Evolutionary conservation across 2,797 vertebrate genomes (phyloP).

Genomic region (Amblyopsis hoosieri): DNA sequence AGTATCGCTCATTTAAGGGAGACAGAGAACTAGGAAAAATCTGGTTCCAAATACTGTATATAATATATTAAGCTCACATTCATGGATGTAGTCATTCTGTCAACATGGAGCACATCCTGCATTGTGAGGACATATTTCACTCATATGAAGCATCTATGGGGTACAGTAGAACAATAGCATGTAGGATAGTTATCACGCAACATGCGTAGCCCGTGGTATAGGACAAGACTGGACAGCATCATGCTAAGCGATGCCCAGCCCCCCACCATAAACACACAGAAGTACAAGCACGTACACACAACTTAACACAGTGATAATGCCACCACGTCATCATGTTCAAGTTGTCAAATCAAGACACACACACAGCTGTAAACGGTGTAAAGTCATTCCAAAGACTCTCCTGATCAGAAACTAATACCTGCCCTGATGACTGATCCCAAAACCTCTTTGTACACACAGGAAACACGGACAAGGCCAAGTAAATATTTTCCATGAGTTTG

Average conservation of each 20-base stretch:
- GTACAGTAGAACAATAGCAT: too few species aligned
- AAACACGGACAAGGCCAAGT: constrained; percentile 27
- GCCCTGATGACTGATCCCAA: constrained; percentile 5
- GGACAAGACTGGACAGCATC: constrained; percentile 46
- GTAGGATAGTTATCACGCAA: neutral
- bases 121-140: too few species aligned
- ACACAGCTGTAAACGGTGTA: constrained; percentile 20
- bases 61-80: too few species aligned
- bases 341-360: constrained; percentile 13
- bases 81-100: too few species aligned
- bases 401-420: constrained; percentile 1
- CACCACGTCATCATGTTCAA: constrained; percentile 8
- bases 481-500: constrained; percentile 57
- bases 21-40: too few species aligned
- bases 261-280: neutral
- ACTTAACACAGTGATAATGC: constrained; percentile 1
- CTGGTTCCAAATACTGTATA: too few species aligned
- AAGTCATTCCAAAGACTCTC: constrained; percentile 13
- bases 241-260: constrained; percentile 28
- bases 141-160: too few species aligned
- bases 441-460: constrained; percentile 18
- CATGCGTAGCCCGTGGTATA: too few species aligned
- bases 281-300: neutral
- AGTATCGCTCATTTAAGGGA: too few species aligned
- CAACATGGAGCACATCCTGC: too few species aligned